phyloP scores from a whole-genome alignment of 2,113 vertebrate species.

The Nesospiza acunhae region DNA sequence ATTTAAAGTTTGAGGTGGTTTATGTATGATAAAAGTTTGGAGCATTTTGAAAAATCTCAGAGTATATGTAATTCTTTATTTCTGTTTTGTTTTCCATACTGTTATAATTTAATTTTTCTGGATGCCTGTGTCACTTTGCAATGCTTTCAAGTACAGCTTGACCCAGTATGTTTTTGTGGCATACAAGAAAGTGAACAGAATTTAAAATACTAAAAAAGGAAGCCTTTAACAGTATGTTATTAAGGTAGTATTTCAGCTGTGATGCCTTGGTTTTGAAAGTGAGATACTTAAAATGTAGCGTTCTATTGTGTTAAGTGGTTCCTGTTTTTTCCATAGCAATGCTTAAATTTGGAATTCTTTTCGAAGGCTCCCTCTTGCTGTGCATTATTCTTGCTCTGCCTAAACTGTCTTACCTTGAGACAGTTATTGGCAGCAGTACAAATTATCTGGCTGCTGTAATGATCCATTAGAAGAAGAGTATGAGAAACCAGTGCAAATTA shows the following conservation, averaged over 20 bases:
- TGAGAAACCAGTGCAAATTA: slow-evolving; percentile 49
- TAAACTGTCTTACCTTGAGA: slow-evolving; percentile 27
- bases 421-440: slow-evolving; percentile 40
- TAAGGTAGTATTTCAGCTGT: not conserved
- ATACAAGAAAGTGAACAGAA: not conserved
- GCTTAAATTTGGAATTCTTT: not conserved
- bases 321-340: not conserved
- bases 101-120: not conserved
- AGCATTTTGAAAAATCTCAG: not conserved
- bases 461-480: slow-evolving; percentile 53
- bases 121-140: not conserved
- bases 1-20: not conserved
- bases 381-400: not conserved
- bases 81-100: not conserved
- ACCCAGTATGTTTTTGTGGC: not conserved
- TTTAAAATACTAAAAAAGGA: not conserved
- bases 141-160: not conserved
- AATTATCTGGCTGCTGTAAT: slow-evolving; percentile 30
- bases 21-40: not conserved
- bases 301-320: not conserved
- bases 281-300: not conserved
- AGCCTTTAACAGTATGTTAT: not conserved
- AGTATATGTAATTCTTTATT: not conserved
- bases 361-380: not conserved
- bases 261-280: not conserved